Percentiles rank a stretch among this genome's conserved stretches.
Conservation (phyloP, 2,113 vertebrate species). For the Caracal caracal region DNA sequence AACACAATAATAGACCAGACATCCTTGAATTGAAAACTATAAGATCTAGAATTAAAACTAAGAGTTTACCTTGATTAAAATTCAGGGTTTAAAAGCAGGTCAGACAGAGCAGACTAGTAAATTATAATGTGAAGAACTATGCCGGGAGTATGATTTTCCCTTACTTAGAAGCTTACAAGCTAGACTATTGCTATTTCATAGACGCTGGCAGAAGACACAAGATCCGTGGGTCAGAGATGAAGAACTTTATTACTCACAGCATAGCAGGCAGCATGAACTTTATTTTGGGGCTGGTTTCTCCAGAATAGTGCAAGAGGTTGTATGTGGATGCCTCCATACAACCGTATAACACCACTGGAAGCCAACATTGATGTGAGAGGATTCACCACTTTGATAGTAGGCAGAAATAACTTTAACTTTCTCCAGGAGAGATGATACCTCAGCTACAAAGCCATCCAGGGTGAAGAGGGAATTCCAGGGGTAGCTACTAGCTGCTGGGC, state of each 20-base stretch:
- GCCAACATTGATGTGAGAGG: not conserved
- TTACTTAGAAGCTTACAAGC: not conserved
- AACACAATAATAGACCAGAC: not conserved
- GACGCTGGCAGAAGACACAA: not conserved
- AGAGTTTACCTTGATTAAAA: not conserved
- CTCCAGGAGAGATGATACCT: not conserved
- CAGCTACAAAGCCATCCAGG: not conserved
- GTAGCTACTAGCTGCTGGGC: not conserved
- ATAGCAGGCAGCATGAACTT: not conserved
- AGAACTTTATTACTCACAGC: not conserved
- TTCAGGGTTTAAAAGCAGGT: not conserved
- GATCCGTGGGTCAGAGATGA: not conserved
- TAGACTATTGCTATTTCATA: not conserved
- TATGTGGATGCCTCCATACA: too few species aligned
- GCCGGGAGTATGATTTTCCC: not conserved
- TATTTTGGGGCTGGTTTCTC: not conserved
- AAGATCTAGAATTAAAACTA: not conserved
- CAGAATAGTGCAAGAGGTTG: not conserved
- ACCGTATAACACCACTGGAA: not conserved
- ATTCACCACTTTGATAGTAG: not conserved
- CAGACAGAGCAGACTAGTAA: not conserved
- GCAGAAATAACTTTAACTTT: not conserved
- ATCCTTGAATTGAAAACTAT: not conserved
- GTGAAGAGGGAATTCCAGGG: too few species aligned
- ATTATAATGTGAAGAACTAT: not conserved